Percentiles rank a stretch among this genome's conserved stretches.
Conservation (phyloP, 2,888 invertebrate genomes). For the Lithophane ornitopus region DNA sequence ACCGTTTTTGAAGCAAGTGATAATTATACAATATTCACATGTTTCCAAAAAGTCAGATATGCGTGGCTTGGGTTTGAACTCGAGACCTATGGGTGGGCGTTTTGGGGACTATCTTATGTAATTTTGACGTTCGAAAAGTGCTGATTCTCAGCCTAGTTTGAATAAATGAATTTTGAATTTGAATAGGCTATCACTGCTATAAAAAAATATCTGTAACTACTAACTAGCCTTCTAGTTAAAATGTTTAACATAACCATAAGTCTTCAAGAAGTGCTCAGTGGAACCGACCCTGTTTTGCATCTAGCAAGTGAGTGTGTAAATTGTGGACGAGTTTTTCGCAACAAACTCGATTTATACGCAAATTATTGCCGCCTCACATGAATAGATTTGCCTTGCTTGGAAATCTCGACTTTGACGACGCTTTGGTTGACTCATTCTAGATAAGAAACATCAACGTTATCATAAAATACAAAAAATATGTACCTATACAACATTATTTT, state of each 20-base stretch:
- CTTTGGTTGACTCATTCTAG: conserved; percentile 27
- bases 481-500: background rate
- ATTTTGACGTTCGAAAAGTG: no score
- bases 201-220: no score
- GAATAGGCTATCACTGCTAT: no score
- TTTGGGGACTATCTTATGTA: no score
- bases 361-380: conserved; percentile 74
- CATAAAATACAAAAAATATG: background rate
- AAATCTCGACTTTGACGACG: conserved; percentile 32
- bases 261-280: conserved; percentile 12
- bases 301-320: conserved; percentile 50
- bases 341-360: conserved; percentile 69
- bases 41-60: no score
- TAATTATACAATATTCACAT: no score
- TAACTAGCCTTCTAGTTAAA: background rate
- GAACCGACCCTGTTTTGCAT: conserved; percentile 36
- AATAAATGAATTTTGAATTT: no score
- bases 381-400: conserved; percentile 61
- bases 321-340: conserved; percentile 75
- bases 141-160: no score
- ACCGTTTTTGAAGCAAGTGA: no score
- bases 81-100: no score
- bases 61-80: no score
- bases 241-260: background rate
- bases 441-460: conserved; percentile 6